Conservation (phyloP, 2,888 invertebrate genomes). For the Acrobasis repandana region DNA sequence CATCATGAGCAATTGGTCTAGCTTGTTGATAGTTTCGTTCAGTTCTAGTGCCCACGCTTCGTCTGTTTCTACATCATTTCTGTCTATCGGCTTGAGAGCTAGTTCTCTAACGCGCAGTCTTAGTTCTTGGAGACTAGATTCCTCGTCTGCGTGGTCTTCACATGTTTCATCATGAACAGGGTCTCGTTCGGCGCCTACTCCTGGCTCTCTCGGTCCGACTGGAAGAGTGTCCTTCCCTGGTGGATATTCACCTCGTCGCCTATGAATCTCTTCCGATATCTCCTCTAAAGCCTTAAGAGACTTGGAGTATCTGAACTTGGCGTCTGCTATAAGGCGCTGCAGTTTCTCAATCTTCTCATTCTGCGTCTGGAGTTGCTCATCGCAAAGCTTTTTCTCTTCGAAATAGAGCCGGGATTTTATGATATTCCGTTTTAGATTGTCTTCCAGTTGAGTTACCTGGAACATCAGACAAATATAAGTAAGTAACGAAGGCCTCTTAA, state of each 20-base stretch:
- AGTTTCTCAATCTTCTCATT: slow-evolving; percentile 92
- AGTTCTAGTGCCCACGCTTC: slow-evolving; percentile 90
- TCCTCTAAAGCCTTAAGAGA: slow-evolving; percentile 92
- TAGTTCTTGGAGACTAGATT: slow-evolving; percentile 85
- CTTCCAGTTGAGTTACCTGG: slow-evolving; percentile 90
- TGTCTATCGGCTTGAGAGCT: slow-evolving; percentile 88
- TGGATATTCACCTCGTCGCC: slow-evolving; percentile 82
- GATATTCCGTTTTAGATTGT: slow-evolving; percentile 91
- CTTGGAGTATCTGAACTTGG: slow-evolving; percentile 91
- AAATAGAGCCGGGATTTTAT: slow-evolving; percentile 95
- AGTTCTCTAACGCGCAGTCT: slow-evolving; percentile 87
- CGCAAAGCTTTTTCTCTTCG: slow-evolving; percentile 93
- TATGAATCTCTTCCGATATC: slow-evolving; percentile 96
- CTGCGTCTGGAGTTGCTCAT: slow-evolving; percentile 92
- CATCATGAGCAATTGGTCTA: slow-evolving; percentile 88
- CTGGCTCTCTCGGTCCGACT: slow-evolving; percentile 85
- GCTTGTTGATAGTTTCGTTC: slow-evolving; percentile 89
- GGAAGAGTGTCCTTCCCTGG: slow-evolving; percentile 73
- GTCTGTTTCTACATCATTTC: slow-evolving; percentile 86
- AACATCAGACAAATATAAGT: slow-evolving; percentile 29
- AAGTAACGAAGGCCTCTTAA: too few species aligned
- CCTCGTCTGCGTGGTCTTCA: slow-evolving; percentile 65
- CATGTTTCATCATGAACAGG: slow-evolving; percentile 67
- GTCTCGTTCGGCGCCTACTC: slow-evolving; percentile 88
- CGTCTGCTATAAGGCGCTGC: slow-evolving; percentile 89